Evolutionary conservation across 2,888 invertebrate species (phyloP).

Genomic region (Thalpophila matura): DNA sequence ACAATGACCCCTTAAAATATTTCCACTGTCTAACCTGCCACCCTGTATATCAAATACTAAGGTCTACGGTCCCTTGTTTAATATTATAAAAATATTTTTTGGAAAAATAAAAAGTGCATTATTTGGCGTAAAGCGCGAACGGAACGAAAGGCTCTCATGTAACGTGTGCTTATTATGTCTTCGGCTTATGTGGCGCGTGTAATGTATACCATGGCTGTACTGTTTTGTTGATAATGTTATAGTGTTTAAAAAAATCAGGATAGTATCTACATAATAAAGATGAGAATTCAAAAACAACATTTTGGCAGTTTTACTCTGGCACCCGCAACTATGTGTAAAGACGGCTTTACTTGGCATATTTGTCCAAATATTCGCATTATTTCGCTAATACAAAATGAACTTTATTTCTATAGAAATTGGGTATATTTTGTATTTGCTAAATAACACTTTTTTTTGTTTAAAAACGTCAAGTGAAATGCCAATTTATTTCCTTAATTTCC

Average conservation of each 20-base stretch:
- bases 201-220: conserved; percentile 78
- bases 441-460: too few relatives aligned
- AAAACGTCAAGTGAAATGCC: too few relatives aligned
- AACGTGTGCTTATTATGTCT: conserved; percentile 62
- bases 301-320: conserved; percentile 59
- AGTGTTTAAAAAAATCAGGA: conserved; percentile 81
- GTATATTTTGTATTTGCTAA: too few relatives aligned
- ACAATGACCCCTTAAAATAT: too few relatives aligned
- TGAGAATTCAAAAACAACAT: conserved; percentile 84
- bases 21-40: too few relatives aligned
- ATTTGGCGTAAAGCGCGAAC: conserved; percentile 14
- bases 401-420: too few relatives aligned
- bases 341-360: too few relatives aligned
- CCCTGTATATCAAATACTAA: too few relatives aligned
- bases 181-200: conserved; percentile 68
- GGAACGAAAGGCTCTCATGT: conserved; percentile 28
- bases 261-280: conserved; percentile 78
- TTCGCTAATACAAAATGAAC: too few relatives aligned
- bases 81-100: neutral
- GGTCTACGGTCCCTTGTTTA: too few relatives aligned
- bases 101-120: conserved; percentile 15
- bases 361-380: neutral
- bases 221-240: conserved; percentile 84
- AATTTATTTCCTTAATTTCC: conserved; percentile 57
- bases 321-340: neutral